Evolutionary conservation across 2,113 vertebrate species (phyloP), one percentile per base, ranked within the genome.

Genomic region (Larimichthys polyactis): DNA sequence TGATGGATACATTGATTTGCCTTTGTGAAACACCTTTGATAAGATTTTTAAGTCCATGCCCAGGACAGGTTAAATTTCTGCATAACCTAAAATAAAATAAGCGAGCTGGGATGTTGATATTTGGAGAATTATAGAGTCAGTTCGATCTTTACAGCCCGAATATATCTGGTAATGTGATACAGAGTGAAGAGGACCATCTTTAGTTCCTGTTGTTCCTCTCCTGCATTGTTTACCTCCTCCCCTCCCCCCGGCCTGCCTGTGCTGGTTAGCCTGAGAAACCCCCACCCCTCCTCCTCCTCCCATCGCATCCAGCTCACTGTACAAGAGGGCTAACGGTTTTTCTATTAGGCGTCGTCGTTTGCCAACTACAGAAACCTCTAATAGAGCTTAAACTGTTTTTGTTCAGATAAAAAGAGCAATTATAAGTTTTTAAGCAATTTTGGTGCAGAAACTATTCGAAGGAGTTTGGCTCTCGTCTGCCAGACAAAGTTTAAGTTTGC

Each of bases 261-360:
- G 43, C 40, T 55, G 16, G 2, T 67, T 58, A 72, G 8, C 54
- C 59, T 80, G n/a, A 66, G 49, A 54, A 73, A 55, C 55, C 52
- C 67, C 66, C 36, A 0, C 5, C 32, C 32, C 27, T 27, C 27
- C 27, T 27, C 27, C 29, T 5, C 9, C 19, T 22, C 59, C 64
- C 1, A 0, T 19, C n/a, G 57, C 57, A 17, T 48, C n/a, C 75
- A 49, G 46, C 74, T 82, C 46, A 62, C 20, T 69, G 68, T 78
- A 83, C 77, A 88, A 72, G 85, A 93, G 91, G 92, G 89, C 92
- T 92, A 89, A 81, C 65, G n/a, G 17, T 72, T 86, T 88, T 87
- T 79, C 58, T 74, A 72, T 44, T 11, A 27, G 60, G 49, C 32
- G 24, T 64, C 3, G 44, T 72, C 9, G 54, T 86, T 75, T 72